These are phyloP conservation scores for Pluvialis apricaria DNA, from an alignment of 2,113 vertebrate species.

Conservation along the genomic window DNA sequence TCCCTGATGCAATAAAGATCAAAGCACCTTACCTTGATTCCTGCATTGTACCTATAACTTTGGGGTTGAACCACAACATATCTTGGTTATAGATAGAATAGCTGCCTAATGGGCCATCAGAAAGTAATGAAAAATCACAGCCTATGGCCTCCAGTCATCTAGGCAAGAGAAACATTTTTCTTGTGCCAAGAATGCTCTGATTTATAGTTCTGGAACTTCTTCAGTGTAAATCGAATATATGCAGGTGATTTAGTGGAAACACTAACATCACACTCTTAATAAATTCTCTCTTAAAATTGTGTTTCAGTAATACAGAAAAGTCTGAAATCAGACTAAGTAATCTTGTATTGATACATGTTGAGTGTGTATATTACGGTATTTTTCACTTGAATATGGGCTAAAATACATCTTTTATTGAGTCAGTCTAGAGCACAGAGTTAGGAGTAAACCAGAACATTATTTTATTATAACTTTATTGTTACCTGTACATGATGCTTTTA, in stretches of 20 bases:
- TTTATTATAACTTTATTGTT: constrained; percentile 25
- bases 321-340: neutral
- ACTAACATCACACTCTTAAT: neutral
- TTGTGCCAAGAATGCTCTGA: neutral
- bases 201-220: constrained; percentile 5
- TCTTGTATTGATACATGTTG: neutral
- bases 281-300: neutral
- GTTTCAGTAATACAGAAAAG: neutral
- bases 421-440: neutral
- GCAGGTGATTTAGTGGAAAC: neutral
- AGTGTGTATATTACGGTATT: neutral
- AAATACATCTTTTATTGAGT: constrained; percentile 18
- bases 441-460: constrained; percentile 7
- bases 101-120: constrained; percentile 19
- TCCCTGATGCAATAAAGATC: neutral
- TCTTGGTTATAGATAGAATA: constrained; percentile 14
- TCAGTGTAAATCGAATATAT: neutral
- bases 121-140: constrained; percentile 39
- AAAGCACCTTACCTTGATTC: neutral
- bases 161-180: neutral
- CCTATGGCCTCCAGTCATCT: neutral
- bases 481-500: neutral
- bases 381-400: constrained; percentile 12
- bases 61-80: neutral
- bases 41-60: neutral